Base-by-base conservation (phyloP, 1,140 invertebrate species). In the Pollicipes pollicipes region DNA sequence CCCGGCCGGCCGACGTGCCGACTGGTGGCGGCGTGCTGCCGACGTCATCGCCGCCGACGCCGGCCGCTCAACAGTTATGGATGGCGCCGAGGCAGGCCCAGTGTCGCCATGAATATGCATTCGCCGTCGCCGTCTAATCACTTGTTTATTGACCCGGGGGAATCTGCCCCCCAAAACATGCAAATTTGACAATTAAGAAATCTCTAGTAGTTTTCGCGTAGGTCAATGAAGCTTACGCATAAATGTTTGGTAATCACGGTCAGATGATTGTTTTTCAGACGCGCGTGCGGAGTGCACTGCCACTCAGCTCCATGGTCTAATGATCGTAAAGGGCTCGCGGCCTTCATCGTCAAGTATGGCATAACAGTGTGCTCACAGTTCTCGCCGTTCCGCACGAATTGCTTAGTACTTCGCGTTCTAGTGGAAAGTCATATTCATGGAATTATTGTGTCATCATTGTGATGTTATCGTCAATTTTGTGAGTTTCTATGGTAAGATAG, bases 181-280 rank as follows among this genome's bases (percentile, higher is more conserved):
- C 45, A 58, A 58, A 58, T 58, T 58, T 58, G 45, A 58, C 45
- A 58, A 58, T 58, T 58, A 58, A 58, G 45, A 58, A 58, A 58
- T 58, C 45, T 58, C 45, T 58, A 58, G 45, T 58, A 58, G 45
- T 58, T 58, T 58, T 58, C 45, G 45, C 45, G 45, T 58, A 21
- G 45, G 45, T 21, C 45, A 21, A 58, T 24, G 45, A 58, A 21
- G 45, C 45, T 21, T 10, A 21, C 17, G 45, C 45, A 58, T 58
- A 58, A 58, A 58, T 58, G 45, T 58, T 58, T 58, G 45, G 24
- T 58, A 58, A 58, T 58, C 13, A 58, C 13, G 45, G 45, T 21
- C 24, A 21, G 45, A 21, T 58, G 45, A 58, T 58, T 35, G 32
- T 58, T 58, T 58, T 58, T 58, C 45, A 10, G 45, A 17, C 45